A percentile compares a stretch with the other conserved stretches of the same genome.
phyloP scores from a whole-genome alignment of 2,113 vertebrate species.

The Macaca mulatta region DNA sequence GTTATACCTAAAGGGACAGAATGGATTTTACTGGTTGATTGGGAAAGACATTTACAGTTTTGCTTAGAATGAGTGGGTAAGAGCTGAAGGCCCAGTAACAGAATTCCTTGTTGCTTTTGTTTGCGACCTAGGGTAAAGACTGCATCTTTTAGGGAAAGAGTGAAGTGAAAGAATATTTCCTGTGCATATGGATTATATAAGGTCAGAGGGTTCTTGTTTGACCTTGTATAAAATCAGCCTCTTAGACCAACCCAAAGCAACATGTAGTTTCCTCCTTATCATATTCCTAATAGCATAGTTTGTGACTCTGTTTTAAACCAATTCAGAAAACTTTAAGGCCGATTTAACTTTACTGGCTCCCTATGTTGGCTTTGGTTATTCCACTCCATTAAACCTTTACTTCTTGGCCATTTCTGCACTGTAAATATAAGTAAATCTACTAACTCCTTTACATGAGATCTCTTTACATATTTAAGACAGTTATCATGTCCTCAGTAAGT shows the following conservation, averaged over 20 bases:
- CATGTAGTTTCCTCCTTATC: background rate
- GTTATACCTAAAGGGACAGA: background rate
- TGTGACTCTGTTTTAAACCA: background rate
- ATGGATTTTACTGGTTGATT: background rate
- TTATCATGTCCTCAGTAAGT: background rate
- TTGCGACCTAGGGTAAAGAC: background rate
- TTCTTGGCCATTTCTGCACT: background rate
- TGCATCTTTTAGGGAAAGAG: background rate
- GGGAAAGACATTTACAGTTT: background rate
- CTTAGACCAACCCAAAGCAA: background rate
- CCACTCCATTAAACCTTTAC: background rate
- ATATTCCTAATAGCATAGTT: background rate
- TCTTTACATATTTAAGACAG: background rate
- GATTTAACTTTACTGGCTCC: background rate
- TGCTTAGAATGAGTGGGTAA: background rate
- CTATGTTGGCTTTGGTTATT: background rate
- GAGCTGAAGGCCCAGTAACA: background rate
- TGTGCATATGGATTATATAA: background rate
- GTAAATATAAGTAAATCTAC: background rate
- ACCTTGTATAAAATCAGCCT: background rate
- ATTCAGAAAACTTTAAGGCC: background rate
- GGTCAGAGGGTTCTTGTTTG: background rate
- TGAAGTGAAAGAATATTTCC: background rate
- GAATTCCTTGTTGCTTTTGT: background rate
- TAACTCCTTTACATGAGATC: background rate